phyloP scores from a whole-genome alignment of 2,797 vertebrate species.

The Sebastes trivittatus region DNA sequence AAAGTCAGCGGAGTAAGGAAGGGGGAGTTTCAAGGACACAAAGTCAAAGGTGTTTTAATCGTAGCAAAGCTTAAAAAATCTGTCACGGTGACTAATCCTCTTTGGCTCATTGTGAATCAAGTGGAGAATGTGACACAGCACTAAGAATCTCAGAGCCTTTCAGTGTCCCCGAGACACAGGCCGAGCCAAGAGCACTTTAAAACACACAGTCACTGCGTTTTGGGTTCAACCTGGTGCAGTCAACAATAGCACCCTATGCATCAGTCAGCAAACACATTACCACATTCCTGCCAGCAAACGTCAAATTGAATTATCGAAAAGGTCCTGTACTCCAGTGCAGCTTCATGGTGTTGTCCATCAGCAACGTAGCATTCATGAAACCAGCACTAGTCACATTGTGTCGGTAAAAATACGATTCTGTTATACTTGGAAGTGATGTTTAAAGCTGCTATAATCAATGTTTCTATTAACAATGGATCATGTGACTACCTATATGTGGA shows the following conservation, averaged over 20 bases:
- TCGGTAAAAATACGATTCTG: rapidly evolving
- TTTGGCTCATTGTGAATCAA: slow-evolving; percentile 19
- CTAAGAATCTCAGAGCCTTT: not conserved
- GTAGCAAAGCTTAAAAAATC: slow-evolving; percentile 16
- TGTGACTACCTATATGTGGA: not conserved
- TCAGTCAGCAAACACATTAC: not conserved
- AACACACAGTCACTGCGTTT: not conserved
- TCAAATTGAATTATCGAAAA: slow-evolving; percentile 28
- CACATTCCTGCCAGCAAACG: slow-evolving; percentile 23
- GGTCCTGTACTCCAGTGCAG: not conserved
- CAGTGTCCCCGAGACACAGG: not conserved
- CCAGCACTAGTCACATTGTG: not conserved
- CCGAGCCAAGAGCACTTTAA: not conserved
- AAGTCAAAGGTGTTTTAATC: slow-evolving; percentile 41
- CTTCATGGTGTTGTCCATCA: not conserved
- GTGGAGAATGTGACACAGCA: slow-evolving; percentile 25
- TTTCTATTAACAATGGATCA: not conserved
- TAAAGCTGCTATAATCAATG: not conserved
- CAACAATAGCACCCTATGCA: not conserved
- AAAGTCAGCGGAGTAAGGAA: slow-evolving; percentile 9
- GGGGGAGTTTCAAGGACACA: slow-evolving; percentile 4
- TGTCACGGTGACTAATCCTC: slow-evolving; percentile 55
- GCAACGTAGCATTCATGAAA: not conserved
- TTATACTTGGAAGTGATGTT: not conserved
- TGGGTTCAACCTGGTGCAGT: not conserved